Conservation (phyloP, 2,797 vertebrate genomes). For the Gephyroberyx darwinii region DNA sequence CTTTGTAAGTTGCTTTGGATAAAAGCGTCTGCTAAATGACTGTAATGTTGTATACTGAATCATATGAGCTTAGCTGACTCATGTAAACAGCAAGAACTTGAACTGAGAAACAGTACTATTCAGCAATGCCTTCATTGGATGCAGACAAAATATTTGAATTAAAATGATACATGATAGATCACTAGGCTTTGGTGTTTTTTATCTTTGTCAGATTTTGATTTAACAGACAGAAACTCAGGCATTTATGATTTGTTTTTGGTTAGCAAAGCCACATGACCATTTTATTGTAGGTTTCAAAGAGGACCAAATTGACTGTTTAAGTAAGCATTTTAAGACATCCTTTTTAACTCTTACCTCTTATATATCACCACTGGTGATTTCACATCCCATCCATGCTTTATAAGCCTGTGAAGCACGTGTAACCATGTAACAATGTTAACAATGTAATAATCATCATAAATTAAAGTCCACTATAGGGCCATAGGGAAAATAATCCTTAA, state of each 20-base stretch:
- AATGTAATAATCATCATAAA: conserved; percentile 15
- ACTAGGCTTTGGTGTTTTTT: too few species aligned
- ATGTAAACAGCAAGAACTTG: not conserved
- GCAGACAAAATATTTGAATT: not conserved
- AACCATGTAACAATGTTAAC: not conserved
- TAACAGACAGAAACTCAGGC: too few species aligned
- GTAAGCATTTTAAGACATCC: not conserved
- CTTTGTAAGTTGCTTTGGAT: too few species aligned
- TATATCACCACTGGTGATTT: not conserved
- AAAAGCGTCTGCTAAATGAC: too few species aligned
- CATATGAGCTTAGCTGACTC: not conserved
- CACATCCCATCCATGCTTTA: not conserved
- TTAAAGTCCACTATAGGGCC: conserved; percentile 9
- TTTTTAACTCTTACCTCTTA: too few species aligned
- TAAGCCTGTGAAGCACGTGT: not conserved
- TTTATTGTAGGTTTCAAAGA: not conserved
- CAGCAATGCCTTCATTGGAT: not conserved
- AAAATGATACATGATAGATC: not conserved
- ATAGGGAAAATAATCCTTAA: conserved; percentile 26
- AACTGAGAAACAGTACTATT: not conserved
- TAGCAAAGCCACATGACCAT: not conserved
- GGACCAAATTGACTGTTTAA: not conserved
- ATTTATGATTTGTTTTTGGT: not conserved
- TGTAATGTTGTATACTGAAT: not conserved
- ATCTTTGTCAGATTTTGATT: not conserved